Conservation (phyloP, 2,888 invertebrate species). For the Drosophila testacea region DNA sequence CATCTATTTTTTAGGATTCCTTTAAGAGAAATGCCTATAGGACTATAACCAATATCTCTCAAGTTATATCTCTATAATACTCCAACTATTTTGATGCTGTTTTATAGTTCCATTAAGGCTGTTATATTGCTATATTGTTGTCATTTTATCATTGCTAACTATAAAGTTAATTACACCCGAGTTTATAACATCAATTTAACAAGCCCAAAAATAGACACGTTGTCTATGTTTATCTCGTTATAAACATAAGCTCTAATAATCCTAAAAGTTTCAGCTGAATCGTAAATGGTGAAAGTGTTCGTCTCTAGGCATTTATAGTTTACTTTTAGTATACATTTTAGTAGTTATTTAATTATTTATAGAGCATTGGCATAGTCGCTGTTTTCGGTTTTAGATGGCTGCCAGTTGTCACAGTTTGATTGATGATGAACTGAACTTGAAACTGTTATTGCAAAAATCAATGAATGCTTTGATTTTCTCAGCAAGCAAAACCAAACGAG, state of each 20-base stretch:
- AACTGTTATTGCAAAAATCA: conserved; percentile 46
- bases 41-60: background rate
- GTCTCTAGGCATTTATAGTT: background rate
- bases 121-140: background rate
- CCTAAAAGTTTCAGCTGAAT: conserved; percentile 2
- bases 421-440: conserved; percentile 77
- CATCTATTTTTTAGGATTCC: too few species aligned
- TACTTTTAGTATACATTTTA: background rate
- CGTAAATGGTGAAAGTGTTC: conserved; percentile 9
- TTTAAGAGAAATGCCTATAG: background rate
- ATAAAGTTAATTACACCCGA: conserved; percentile 8
- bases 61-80: background rate
- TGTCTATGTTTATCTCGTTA: conserved; percentile 3
- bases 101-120: conserved; percentile 3
- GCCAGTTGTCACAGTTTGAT: conserved; percentile 65
- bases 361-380: conserved; percentile 35
- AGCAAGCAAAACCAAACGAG: conserved; percentile 33
- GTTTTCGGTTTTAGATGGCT: conserved; percentile 18
- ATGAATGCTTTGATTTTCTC: conserved; percentile 52
- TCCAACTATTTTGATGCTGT: background rate
- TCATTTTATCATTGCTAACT: background rate
- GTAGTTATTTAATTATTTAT: background rate
- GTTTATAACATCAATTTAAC: conserved; percentile 3
- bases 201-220: conserved; percentile 10
- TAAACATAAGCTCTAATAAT: background rate